Conservation (phyloP, 1,140 invertebrate species). For the Drosophila dunni region DNA sequence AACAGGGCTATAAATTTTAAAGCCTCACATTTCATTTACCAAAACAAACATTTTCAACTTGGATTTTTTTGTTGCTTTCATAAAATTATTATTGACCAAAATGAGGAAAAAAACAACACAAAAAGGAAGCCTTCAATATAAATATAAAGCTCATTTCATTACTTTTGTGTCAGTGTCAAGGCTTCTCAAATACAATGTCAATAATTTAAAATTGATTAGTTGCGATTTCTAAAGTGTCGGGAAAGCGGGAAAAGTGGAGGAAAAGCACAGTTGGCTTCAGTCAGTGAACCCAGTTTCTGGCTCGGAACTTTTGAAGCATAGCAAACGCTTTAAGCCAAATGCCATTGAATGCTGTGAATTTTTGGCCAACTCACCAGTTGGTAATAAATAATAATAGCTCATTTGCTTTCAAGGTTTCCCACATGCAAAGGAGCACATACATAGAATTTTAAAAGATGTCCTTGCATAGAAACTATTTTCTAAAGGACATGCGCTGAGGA, state of each 20-base stretch:
- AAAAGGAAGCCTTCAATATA: not conserved
- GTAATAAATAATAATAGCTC: constrained; percentile 67
- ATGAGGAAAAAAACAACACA: not conserved
- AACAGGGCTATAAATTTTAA: constrained; percentile 56
- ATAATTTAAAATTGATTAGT: constrained; percentile 45
- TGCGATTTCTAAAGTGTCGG: constrained; percentile 5
- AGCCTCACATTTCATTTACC: constrained; percentile 29
- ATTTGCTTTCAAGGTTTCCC: constrained; percentile 29
- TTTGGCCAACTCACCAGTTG: constrained; percentile 31
- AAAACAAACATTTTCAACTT: constrained; percentile 13
- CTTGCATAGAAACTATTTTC: constrained; percentile 4
- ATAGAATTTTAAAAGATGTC: too few species aligned
- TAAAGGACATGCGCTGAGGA: not conserved
- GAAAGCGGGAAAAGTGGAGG: not conserved
- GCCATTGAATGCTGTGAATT: constrained; percentile 25
- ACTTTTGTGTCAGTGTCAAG: constrained; percentile 11
- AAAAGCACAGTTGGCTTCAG: not conserved
- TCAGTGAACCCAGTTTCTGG: constrained; percentile 5
- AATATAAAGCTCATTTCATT: not conserved
- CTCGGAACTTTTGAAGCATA: constrained; percentile 30
- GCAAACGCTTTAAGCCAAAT: constrained; percentile 48
- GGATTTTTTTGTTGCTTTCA: constrained; percentile 11
- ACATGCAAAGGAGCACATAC: not conserved
- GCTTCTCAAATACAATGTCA: constrained; percentile 11
- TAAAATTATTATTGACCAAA: constrained; percentile 12